Evolutionary conservation across 2,113 vertebrate species (phyloP).

Genomic region (Neolamprologus falcicula): DNA sequence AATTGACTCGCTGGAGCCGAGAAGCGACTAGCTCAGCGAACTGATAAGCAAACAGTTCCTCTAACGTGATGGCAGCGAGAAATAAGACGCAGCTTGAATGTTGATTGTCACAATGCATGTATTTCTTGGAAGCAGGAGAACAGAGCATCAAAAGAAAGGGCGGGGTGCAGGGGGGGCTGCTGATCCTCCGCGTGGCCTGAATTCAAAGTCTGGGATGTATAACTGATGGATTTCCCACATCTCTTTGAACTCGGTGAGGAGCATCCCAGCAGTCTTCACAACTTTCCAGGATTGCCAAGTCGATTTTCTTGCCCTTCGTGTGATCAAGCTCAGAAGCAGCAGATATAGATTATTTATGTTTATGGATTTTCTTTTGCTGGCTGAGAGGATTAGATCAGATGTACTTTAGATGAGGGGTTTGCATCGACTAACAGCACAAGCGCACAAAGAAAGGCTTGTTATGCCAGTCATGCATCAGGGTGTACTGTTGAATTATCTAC

Average conservation of each 20-base stretch:
- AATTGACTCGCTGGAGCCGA: not conserved
- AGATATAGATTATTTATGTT: slow-evolving; percentile 15
- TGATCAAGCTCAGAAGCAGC: not conserved
- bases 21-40: not conserved
- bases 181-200: not conserved
- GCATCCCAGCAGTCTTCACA: not conserved
- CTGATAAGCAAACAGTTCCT: not conserved
- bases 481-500: not conserved
- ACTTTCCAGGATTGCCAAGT: not conserved
- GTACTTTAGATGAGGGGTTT: not conserved
- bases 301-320: slow-evolving; percentile 7
- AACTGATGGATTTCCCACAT: not conserved
- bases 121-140: not conserved
- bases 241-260: not conserved
- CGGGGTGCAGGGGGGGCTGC: not conserved
- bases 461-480: not conserved
- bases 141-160: not conserved
- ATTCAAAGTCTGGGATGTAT: not conserved
- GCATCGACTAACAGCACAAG: not conserved
- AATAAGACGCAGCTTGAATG: not conserved
- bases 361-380: not conserved
- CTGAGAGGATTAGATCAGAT: not conserved
- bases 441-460: not conserved
- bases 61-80: not conserved
- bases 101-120: not conserved